Evolutionary conservation across 1,140 invertebrate species (phyloP).

Genomic region (Radopholus similis): DNA sequence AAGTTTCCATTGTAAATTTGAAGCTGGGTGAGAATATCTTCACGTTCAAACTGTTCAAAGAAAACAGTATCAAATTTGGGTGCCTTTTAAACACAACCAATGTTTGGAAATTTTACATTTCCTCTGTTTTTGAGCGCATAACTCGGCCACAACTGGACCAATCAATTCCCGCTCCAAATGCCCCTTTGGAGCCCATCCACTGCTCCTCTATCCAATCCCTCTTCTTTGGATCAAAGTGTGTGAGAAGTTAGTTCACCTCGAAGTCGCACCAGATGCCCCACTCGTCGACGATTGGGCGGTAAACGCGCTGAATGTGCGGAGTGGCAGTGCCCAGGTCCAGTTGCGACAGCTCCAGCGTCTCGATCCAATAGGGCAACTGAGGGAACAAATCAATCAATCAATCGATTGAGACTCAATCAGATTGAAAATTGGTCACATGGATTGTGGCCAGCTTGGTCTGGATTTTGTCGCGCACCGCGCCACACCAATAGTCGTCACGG

Average conservation of each 20-base stretch:
- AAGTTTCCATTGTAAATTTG: too few species aligned
- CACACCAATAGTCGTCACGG: constrained; percentile 67
- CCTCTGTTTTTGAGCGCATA: too few species aligned
- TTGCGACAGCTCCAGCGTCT: constrained; percentile 74
- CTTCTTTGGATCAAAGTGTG: neutral
- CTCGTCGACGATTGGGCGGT: constrained; percentile 73
- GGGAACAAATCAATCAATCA: constrained; percentile 27
- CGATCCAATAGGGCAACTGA: constrained; percentile 79
- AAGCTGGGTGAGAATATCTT: too few species aligned
- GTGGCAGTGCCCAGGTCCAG: constrained; percentile 71
- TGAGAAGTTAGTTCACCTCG: constrained; percentile 67
- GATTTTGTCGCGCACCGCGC: constrained; percentile 69
- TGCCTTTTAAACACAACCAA: too few species aligned
- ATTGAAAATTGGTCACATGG: constrained; percentile 68
- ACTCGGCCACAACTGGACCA: too few species aligned
- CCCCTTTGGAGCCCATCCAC: too few species aligned
- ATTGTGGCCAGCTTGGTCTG: constrained; percentile 81
- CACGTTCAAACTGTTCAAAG: neutral
- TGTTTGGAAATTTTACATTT: too few species aligned
- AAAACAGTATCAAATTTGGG: too few species aligned
- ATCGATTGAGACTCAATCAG: neutral
- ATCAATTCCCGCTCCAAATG: too few species aligned
- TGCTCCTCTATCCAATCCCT: too few species aligned
- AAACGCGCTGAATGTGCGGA: constrained; percentile 70
- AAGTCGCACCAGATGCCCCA: constrained; percentile 87